Evolutionary conservation across 2,888 invertebrate species (phyloP), one percentile per base, ranked within the genome.

Genomic region (Stenotaenia linearis): DNA sequence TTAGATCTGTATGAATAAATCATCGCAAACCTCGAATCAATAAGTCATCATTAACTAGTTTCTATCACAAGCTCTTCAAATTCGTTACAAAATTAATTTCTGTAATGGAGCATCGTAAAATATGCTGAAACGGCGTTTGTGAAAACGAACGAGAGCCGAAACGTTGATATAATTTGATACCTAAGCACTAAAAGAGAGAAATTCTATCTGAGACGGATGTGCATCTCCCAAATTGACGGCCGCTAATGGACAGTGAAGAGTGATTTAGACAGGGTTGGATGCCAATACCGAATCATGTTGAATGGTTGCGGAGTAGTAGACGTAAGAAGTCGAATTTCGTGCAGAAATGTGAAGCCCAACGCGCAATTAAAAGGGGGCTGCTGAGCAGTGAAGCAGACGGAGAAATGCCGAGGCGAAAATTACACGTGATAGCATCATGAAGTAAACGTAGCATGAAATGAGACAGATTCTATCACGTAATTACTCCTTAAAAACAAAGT

Each of bases 291-390:
- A 61, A 25, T 25, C 28, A 25, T 5, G 28, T 23, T 61, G 61
- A 61, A 61, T 61, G 28, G 25, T 23, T 61, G 50, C 32, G 32
- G 32, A 3, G 45, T 7, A 4, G 45, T 25, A 28, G n/a, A n/a
- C n/a, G n/a, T n/a, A 69, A 69, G 69, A 69, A 69, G 69, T 69
- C 25, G 69, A 69, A 69, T 69, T 69, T 69, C 69, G 69, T 69
- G 69, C 69, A 69, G 69, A 69, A 69, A 69, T 69, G 69, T 69
- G 28, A 69, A n/a, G 28, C 69, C 25, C 69, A n/a, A 28, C 15
- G 25, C 10, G 69, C 69, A 69, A 69, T 69, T 69, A 69, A 69
- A 69, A 69, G 69, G 28, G 45, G 69, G 69, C 23, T 25, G 69
- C 12, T 23, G 28, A 25, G 69, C 69, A 69, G 23, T 25, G 69